Base-by-base conservation (phyloP, 2,888 invertebrate species). In the Erpobdella octoculata region DNA sequence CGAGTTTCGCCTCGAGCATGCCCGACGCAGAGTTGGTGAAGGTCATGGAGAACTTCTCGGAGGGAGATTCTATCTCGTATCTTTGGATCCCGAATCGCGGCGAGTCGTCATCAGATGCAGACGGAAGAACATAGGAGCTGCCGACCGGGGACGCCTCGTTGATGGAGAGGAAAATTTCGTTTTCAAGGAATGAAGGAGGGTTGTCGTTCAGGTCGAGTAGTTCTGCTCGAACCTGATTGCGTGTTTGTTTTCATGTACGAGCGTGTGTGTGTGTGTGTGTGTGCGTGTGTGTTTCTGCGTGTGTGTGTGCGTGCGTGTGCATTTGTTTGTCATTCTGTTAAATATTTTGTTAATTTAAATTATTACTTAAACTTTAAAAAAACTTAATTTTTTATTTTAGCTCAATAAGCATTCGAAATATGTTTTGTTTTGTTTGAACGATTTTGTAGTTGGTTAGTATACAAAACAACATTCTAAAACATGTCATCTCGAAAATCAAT, bases 201-300 rank as follows among this genome's bases (percentile, higher is more conserved):
- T 76, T 76, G 73, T 76, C 76, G 68, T 76, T 76, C 61, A 73
- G 65, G 66, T 76, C 76, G 9, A 70, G n/a, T 28, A 76, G 70
- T 21, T 76, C 71, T 35, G 76, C 73, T 41, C 53, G 71, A n/a
- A 76, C 74, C 69, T 69, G 31, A 53, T 65, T 64, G 21, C 15
- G 59, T 59, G 12, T 59, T 9, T n/a, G 9, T n/a, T 59, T 59
- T 59, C 12, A n/a, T n/a, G 9, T n/a, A 59, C 15, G 15, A n/a
- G 59, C n/a, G n/a, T n/a, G n/a, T n/a, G n/a, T n/a, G n/a, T n/a
- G n/a, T n/a, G n/a, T 41, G 18, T 41, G 12, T 41, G 12, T 15
- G 12, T 41, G 12, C 18, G 18, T 41, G 46, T n/a, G 12, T n/a
- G n/a, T n/a, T n/a, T n/a, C n/a, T n/a, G n/a, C n/a, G n/a, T n/a